These are phyloP conservation scores for Lithobates pipiens DNA, from an alignment of 2,797 vertebrate genomes.

Conservation along the genomic window DNA sequence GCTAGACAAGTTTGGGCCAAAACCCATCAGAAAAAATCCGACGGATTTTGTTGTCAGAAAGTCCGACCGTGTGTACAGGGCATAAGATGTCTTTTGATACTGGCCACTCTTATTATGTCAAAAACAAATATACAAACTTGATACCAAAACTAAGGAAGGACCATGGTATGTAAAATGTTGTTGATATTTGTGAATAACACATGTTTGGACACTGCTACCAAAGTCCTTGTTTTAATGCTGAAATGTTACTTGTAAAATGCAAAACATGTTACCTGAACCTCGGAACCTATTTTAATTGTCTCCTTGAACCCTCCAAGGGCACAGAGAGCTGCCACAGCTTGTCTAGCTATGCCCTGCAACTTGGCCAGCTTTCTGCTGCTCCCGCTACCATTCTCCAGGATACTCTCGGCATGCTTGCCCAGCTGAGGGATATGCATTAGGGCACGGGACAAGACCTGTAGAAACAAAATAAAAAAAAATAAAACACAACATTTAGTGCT, in stretches of 20 bases:
- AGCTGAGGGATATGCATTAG: slow-evolving; percentile 98
- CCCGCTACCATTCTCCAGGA: slow-evolving; percentile 94
- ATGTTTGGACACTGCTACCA: background rate
- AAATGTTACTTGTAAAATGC: background rate
- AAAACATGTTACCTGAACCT: slow-evolving; percentile 88
- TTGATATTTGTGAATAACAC: too few relatives aligned
- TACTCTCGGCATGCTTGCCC: slow-evolving; percentile 95
- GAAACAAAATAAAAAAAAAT: background rate
- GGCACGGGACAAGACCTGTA: slow-evolving; percentile 91
- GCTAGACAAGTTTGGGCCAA: too few relatives aligned
- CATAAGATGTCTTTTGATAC: too few relatives aligned
- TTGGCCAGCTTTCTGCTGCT: slow-evolving; percentile 93
- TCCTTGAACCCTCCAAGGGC: slow-evolving; percentile 98
- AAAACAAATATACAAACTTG: too few relatives aligned
- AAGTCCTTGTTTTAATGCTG: background rate
- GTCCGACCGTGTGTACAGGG: too few relatives aligned
- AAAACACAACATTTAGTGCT: background rate
- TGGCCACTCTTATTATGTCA: too few relatives aligned
- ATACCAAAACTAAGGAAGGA: too few relatives aligned
- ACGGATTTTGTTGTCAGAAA: too few relatives aligned
- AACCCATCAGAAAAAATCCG: too few relatives aligned
- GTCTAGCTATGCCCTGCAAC: slow-evolving; percentile 92
- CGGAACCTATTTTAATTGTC: slow-evolving; percentile 98
- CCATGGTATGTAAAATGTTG: too few relatives aligned
- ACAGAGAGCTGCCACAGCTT: slow-evolving; percentile 96